Evolutionary conservation across 2,888 invertebrate species (phyloP), one percentile per base, ranked within the genome.

Genomic region (Notocelia uddmanniana): DNA sequence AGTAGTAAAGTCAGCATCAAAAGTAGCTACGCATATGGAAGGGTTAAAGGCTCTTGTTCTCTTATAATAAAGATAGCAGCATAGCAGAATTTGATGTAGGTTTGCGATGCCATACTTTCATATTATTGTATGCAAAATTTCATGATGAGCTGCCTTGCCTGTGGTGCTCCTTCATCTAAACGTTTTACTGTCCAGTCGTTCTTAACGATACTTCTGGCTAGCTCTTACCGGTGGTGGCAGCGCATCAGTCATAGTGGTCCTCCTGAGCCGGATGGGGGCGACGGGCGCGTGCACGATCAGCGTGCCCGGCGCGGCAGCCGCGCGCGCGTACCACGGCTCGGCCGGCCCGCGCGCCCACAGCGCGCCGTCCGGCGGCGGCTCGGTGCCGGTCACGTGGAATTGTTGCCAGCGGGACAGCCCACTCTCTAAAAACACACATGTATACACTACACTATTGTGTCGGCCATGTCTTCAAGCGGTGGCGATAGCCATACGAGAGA

Each of bases 331-430:
- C 88, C 88, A 92, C 21, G 89, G 74, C 81, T 92, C 92, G 6
- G 78, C 71, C 5, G 90, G 87, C 0, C 89, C 92, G 45, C 81
- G 82, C 37, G 91, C 55, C 93, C 93, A 92, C 79, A 78, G 80
- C 21, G 78, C 74, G 1, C 87, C 91, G 6, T 79, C 76, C 0
- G 90, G 89, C 0, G 91, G 89, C 0, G 79, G 76, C 2, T 86
- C 89, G 15, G 85, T 77, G 68, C 86, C 87, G 1, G 87, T 87
- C 48, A 89, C 88, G 79, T 87, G 87, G 82, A 90, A 91, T 78
- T 86, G 82, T 74, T 90, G 90, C 92, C 93, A 93, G 0, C 93
- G 88, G 6, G 89, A 89, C 26, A 93, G 77, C 0, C 93, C 93
- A 74, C 89, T 92, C 75, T 93, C 93, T 93, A 74, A 0, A 21